Base-by-base conservation (phyloP, 2,888 invertebrate species). In the Cetonia aurata region DNA sequence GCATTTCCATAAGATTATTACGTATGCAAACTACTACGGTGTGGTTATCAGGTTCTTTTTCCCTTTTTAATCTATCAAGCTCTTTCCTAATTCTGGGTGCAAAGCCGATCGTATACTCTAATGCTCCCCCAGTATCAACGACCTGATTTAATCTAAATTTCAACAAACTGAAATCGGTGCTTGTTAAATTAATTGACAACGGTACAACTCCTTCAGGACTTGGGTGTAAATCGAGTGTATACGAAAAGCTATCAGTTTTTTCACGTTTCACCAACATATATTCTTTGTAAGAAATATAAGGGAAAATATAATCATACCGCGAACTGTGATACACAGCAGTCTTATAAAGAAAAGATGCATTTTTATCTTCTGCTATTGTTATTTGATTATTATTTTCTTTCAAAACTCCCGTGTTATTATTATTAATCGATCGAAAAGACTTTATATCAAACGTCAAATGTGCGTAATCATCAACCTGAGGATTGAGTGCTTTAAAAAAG, bases 81-180 rank as follows among this genome's bases (percentile, higher is more conserved):
- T 31, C 15, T 42, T 19, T 69, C 6, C 25, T 88, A 75, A 86
- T 77, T 76, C 86, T 89, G 82, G 89, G 89, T 76, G 91, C 87
- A 79, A 94, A 86, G 65, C 91, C 92, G 0, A 93, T 85, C 62
- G 92, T 91, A 74, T 94, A 87, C 0, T 90, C 88, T 17, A 95
- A 80, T 1, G 93, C 94, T 0, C 96, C 96, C 0, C 96, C 96
- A 41, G 93, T 90, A 79, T 96, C 96, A 70, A 88, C 86, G 25
- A 91, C 88, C 70, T 91, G 88, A 44, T 90, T 89, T 10, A 96
- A 86, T 69, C 88, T 87, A 80, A 95, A 94, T 73, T 90, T 88
- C 65, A 95, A 86, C 0, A 91, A 87, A 50, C 89, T 89, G 33
- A 91, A 86, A 75, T 88, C 88, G 1, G 87, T 86, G 3, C 89